Evolutionary conservation across 2,113 vertebrate genomes (phyloP).

Genomic region (Cheirogaleus medius): DNA sequence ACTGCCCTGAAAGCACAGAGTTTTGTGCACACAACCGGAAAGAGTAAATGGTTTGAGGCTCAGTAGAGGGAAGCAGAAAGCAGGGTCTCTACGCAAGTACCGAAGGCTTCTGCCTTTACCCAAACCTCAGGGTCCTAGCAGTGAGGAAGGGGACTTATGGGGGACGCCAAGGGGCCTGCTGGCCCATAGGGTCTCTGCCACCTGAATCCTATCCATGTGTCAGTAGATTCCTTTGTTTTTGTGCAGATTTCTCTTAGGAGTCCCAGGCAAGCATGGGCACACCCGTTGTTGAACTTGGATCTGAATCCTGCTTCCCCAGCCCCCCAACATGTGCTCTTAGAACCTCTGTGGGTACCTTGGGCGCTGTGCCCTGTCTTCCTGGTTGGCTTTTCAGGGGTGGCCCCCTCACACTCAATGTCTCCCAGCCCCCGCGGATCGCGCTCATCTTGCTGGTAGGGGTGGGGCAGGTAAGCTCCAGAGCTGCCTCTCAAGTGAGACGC

Average conservation of each 20-base stretch:
- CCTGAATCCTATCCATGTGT: not conserved
- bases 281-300: not conserved
- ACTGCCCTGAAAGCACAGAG: not conserved
- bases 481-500: not conserved
- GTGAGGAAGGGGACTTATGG: not conserved
- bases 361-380: not conserved
- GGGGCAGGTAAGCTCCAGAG: not conserved
- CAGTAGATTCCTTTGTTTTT: not conserved
- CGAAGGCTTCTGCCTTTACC: not conserved
- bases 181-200: not conserved
- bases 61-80: not conserved
- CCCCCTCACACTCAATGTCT: not conserved
- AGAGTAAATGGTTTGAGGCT: too few species aligned
- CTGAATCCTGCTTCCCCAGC: not conserved
- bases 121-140: not conserved
- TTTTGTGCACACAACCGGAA: not conserved
- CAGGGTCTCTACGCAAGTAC: not conserved
- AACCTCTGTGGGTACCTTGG: not conserved
- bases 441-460: not conserved
- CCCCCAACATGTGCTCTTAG: not conserved
- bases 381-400: not conserved
- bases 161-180: too few species aligned
- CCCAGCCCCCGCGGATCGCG: not conserved
- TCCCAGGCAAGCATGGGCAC: rapidly evolving
- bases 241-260: not conserved